Percentiles rank a stretch among this genome's conserved stretches.
phyloP scores from a whole-genome alignment of 2,888 invertebrate genomes.

The Gymnoscelis rufifasciata region DNA sequence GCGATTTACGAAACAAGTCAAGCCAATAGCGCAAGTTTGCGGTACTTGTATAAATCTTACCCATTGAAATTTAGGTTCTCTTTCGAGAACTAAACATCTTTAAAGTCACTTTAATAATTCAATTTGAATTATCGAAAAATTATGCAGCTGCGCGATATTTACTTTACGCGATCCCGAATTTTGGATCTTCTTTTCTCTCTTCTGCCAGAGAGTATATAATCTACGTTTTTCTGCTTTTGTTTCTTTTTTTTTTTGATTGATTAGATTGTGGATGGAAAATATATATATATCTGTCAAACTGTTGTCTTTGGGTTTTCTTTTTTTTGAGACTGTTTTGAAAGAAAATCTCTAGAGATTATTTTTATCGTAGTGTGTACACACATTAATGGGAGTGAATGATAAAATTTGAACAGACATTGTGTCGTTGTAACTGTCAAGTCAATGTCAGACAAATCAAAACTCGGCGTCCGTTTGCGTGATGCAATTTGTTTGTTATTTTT shows the following conservation, averaged over 20 bases:
- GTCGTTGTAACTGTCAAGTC: not conserved
- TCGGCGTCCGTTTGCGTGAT: conserved; percentile 42
- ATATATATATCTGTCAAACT: not conserved
- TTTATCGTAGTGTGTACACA: not conserved
- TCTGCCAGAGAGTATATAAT: too few relatives aligned
- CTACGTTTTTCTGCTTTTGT: too few relatives aligned
- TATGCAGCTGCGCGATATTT: conserved; percentile 31
- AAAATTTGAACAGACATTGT: not conserved
- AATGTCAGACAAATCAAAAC: not conserved
- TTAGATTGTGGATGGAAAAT: conserved; percentile 1
- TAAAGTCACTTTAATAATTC: conserved; percentile 30
- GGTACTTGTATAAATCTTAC: conserved; percentile 46
- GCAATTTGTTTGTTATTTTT: conserved; percentile 34
- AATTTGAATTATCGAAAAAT: conserved; percentile 32
- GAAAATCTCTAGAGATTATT: too few relatives aligned
- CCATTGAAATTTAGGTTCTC: conserved; percentile 74
- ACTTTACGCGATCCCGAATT: conserved; percentile 33
- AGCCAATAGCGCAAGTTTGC: conserved; percentile 15
- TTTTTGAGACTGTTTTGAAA: too few relatives aligned
- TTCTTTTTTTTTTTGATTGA: conserved; percentile 20
- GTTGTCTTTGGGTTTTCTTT: too few relatives aligned
- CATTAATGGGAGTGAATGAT: not conserved
- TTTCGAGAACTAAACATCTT: conserved; percentile 71
- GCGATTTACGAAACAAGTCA: conserved; percentile 27
- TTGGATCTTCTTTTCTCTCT: conserved; percentile 9